These are phyloP conservation scores for Deilephila elpenor DNA, from an alignment of 2,888 invertebrate genomes.

Conservation along the genomic window DNA sequence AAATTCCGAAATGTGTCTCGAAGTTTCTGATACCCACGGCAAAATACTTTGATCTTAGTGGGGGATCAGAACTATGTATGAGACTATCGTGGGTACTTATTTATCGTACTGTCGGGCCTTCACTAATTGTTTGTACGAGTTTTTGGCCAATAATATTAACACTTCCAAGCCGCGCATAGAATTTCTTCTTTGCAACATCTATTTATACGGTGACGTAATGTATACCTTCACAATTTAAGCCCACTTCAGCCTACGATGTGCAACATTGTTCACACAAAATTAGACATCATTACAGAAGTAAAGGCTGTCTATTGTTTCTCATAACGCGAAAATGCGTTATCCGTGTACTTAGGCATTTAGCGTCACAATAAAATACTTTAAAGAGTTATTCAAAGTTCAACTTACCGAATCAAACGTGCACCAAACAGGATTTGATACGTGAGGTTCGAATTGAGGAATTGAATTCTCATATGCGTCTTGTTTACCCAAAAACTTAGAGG, in stretches of 20 bases:
- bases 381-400: slow-evolving; percentile 11
- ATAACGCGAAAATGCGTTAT: slow-evolving; percentile 21
- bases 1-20: too few relatives aligned
- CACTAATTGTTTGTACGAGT: too few relatives aligned
- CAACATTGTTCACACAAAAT: neutral
- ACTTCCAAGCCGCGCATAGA: too few relatives aligned
- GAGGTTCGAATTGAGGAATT: slow-evolving; percentile 33
- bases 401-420: slow-evolving; percentile 34
- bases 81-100: too few relatives aligned
- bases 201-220: neutral
- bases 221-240: neutral
- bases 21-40: too few relatives aligned
- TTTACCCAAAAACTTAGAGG: slow-evolving; percentile 79
- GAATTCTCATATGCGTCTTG: slow-evolving; percentile 53
- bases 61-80: too few relatives aligned
- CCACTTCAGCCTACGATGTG: neutral
- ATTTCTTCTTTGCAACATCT: too few relatives aligned
- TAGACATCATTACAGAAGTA: neutral
- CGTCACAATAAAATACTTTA: slow-evolving; percentile 20
- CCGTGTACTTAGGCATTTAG: slow-evolving; percentile 14
- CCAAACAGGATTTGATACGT: slow-evolving; percentile 42
- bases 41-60: too few relatives aligned
- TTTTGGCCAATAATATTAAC: too few relatives aligned
- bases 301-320: neutral
- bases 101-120: too few relatives aligned